These are phyloP conservation scores for Hycleus cichorii DNA, from an alignment of 1,140 invertebrate species.

Conservation along the genomic window DNA sequence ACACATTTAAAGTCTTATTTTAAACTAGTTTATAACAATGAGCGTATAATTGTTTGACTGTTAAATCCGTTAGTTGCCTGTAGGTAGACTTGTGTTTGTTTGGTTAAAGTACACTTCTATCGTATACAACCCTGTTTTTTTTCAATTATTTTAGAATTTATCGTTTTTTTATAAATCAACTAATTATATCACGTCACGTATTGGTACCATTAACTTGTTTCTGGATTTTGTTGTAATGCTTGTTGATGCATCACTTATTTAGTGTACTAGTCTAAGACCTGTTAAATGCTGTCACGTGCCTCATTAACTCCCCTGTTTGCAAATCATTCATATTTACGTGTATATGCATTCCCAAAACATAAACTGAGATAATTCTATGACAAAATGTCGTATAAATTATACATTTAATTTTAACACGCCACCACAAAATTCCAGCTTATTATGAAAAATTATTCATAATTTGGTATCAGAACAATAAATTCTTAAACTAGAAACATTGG, in stretches of 20 bases:
- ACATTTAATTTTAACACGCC: conserved; percentile 10
- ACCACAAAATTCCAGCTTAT: conserved; percentile 3
- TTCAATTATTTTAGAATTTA: too few relatives aligned
- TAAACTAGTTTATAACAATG: too few relatives aligned
- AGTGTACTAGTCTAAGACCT: conserved; percentile 10
- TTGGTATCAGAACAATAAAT: not conserved
- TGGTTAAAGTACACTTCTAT: too few relatives aligned
- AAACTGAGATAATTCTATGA: conserved; percentile 11
- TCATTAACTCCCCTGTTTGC: conserved; percentile 15
- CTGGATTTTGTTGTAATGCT: conserved; percentile 8
- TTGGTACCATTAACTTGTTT: conserved; percentile 7
- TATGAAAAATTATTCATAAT: not conserved
- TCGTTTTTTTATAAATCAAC: not conserved
- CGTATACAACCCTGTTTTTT: too few relatives aligned
- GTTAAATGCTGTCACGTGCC: conserved; percentile 13
- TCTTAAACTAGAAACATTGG: not conserved
- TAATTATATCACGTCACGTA: conserved; percentile 7
- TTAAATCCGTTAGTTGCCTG: too few relatives aligned
- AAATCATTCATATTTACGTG: conserved; percentile 15
- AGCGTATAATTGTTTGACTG: too few relatives aligned
- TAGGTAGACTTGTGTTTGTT: too few relatives aligned
- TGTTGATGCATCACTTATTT: conserved; percentile 10
- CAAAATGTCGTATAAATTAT: conserved; percentile 10
- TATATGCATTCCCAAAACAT: conserved; percentile 9
- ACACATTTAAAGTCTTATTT: too few relatives aligned